Evolutionary conservation across 2,888 invertebrate genomes (phyloP).

Genomic region (Diaperis boleti): DNA sequence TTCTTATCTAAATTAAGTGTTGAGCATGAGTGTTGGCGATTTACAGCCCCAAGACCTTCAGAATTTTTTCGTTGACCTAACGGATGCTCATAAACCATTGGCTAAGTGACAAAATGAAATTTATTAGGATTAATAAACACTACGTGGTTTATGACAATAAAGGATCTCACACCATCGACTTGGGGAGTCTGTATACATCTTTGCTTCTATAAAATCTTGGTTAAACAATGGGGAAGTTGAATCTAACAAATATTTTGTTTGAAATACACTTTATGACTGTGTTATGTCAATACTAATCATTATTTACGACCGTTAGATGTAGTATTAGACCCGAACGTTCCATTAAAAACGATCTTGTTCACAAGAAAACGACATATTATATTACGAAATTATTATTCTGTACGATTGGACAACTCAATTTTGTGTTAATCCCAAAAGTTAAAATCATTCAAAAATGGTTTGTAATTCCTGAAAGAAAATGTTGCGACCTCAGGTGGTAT

Average conservation of each 20-base stretch:
- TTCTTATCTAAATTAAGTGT: slow-evolving; percentile 43
- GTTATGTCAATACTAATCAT: slow-evolving; percentile 46
- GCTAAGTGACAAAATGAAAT: slow-evolving; percentile 40
- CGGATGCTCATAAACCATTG: slow-evolving; percentile 32
- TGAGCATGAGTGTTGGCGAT: slow-evolving; percentile 35
- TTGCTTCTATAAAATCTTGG: slow-evolving; percentile 39
- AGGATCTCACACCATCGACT: slow-evolving; percentile 40
- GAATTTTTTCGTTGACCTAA: slow-evolving; percentile 16
- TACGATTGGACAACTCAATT: slow-evolving; percentile 38
- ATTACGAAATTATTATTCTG: slow-evolving; percentile 34
- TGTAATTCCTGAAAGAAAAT: not conserved
- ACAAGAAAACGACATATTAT: slow-evolving; percentile 1
- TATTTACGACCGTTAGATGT: slow-evolving; percentile 47
- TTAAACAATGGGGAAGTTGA: slow-evolving; percentile 33
- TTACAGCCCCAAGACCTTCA: slow-evolving; percentile 28
- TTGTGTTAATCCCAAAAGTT: slow-evolving; percentile 7
- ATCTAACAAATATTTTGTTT: slow-evolving; percentile 42
- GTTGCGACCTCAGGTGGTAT: slow-evolving; percentile 1
- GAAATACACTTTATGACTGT: slow-evolving; percentile 39
- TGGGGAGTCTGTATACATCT: slow-evolving; percentile 50
- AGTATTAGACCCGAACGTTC: slow-evolving; percentile 42
- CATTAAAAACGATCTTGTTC: slow-evolving; percentile 21
- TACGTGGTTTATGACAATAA: slow-evolving; percentile 42
- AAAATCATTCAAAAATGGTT: not conserved
- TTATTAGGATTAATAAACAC: slow-evolving; percentile 49